Evolutionary conservation across 2,888 invertebrate species (phyloP).

Genomic region (Elysia crispata): DNA sequence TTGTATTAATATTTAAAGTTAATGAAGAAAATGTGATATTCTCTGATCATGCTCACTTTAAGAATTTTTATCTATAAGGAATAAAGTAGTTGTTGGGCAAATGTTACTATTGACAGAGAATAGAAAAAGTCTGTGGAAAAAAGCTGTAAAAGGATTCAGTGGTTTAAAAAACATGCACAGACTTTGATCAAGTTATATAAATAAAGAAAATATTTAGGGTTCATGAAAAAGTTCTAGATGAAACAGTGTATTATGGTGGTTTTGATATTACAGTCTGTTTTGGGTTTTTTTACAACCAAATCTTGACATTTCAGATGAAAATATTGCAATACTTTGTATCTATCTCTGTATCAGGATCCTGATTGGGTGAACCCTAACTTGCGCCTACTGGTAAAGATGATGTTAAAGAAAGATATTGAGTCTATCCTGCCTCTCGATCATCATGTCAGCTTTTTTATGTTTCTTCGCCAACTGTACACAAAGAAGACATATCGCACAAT

Average conservation of each 20-base stretch:
- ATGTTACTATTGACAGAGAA: not conserved
- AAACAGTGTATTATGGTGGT: too few relatives aligned
- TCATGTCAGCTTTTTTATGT: conserved; percentile 18
- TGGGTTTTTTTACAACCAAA: not conserved
- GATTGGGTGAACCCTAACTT: not conserved
- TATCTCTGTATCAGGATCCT: conserved; percentile 25
- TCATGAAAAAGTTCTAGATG: too few relatives aligned
- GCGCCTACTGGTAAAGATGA: conserved; percentile 28
- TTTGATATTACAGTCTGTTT: too few relatives aligned
- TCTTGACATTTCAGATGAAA: not conserved
- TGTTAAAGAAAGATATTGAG: conserved; percentile 31
- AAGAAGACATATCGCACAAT: conserved; percentile 26
- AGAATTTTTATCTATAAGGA: not conserved
- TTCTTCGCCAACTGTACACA: conserved; percentile 35
- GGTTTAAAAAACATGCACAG: too few relatives aligned
- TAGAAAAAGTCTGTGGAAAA: not conserved
- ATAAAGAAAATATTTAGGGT: not conserved
- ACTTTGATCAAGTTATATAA: not conserved
- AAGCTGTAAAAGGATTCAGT: not conserved
- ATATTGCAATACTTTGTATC: not conserved
- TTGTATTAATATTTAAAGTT: too few relatives aligned
- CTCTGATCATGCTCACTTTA: too few relatives aligned
- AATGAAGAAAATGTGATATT: too few relatives aligned
- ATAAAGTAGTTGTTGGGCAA: not conserved
- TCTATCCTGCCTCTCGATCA: conserved; percentile 34